Conservation (phyloP, 1,140 invertebrate genomes). For the Rhizoglyphus robini region DNA sequence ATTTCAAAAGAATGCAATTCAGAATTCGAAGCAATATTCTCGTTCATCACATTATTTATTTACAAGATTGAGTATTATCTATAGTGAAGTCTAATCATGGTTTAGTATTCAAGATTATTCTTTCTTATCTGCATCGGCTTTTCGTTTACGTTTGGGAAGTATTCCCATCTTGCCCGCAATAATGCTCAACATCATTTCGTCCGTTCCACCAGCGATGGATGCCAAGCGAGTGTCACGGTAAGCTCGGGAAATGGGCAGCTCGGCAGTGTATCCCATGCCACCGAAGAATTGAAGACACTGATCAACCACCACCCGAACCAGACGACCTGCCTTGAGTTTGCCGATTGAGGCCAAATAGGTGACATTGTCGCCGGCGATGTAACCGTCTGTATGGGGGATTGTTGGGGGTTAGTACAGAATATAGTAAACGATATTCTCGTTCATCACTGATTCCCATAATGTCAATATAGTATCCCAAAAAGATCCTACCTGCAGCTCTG, state of each 20-base stretch:
- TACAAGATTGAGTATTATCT: no score
- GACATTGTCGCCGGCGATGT: conserved; percentile 40
- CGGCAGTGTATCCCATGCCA: conserved; percentile 46
- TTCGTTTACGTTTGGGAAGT: not conserved
- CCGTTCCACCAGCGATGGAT: conserved; percentile 46
- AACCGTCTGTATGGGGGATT: conserved; percentile 22
- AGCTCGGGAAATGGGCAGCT: conserved; percentile 37
- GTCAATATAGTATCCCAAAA: conserved; percentile 19
- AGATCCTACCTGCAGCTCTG: conserved; percentile 33
- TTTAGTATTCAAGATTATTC: no score
- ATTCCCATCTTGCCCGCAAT: conserved; percentile 42
- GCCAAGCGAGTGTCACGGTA: conserved; percentile 42
- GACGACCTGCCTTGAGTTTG: conserved; percentile 43
- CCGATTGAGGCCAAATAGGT: conserved; percentile 45
- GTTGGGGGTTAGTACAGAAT: no score
- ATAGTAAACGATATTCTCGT: not conserved
- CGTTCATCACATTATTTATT: no score
- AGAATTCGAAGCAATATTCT: no score
- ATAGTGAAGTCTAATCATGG: no score
- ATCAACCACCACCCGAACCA: conserved; percentile 41
- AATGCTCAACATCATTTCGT: conserved; percentile 48
- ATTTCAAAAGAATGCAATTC: no score
- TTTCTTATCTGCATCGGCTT: not conserved
- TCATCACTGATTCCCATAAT: not conserved
- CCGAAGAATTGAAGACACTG: conserved; percentile 47